A percentile compares a stretch with the other conserved stretches of the same genome.
These are phyloP conservation scores for Cephalopachus bancanus DNA, from an alignment of 2,797 vertebrate species.

Conservation along the genomic window DNA sequence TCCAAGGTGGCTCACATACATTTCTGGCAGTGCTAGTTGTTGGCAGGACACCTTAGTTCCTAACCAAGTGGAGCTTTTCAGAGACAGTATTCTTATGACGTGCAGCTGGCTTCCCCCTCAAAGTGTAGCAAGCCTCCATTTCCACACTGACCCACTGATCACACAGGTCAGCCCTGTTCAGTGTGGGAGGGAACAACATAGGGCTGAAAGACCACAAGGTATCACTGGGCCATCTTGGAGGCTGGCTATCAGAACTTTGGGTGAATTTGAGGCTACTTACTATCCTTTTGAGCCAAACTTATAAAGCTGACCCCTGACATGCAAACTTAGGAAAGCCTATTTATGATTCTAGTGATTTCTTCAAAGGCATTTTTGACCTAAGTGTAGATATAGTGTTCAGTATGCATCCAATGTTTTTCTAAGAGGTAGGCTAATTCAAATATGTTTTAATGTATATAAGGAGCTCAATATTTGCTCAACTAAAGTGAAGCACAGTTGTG, in stretches of 20 bases:
- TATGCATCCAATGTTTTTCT: slow-evolving; percentile 5
- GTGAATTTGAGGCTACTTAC: background rate
- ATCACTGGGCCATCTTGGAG: background rate
- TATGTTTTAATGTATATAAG: background rate
- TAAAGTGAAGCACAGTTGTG: background rate
- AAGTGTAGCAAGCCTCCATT: background rate
- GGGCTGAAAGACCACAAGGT: background rate
- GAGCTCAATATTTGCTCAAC: background rate
- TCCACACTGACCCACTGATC: background rate
- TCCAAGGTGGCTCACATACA: background rate
- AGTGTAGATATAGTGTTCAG: background rate
- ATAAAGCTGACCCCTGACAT: background rate
- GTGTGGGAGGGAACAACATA: background rate
- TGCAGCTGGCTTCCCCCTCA: background rate
- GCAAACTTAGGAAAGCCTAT: background rate
- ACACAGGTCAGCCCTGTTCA: background rate
- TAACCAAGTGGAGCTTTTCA: background rate
- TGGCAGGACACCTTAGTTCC: background rate
- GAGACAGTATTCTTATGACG: background rate
- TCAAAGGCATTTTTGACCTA: slow-evolving; percentile 9
- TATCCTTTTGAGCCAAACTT: background rate
- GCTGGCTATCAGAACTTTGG: background rate
- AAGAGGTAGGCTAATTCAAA: background rate
- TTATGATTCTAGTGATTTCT: background rate
- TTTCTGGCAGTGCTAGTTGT: background rate